Conservation (phyloP, 2,888 invertebrate genomes). For the Cryptops parisi region DNA sequence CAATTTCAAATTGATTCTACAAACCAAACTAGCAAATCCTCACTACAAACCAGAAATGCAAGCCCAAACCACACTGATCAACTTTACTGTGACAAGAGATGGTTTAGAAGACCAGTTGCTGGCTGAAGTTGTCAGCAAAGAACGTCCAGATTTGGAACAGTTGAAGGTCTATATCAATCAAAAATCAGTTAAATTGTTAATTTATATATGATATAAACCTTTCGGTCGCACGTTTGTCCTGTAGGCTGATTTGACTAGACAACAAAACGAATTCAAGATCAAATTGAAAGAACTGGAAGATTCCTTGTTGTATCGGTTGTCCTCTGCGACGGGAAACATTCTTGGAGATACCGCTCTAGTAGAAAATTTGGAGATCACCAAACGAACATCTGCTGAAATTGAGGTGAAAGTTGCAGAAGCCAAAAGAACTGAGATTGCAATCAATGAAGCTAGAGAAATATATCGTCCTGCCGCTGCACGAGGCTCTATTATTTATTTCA, state of each 20-base stretch:
- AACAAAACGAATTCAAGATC: slow-evolving; percentile 95
- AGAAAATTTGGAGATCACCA: slow-evolving; percentile 91
- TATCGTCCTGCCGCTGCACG: slow-evolving; percentile 83
- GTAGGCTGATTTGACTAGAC: slow-evolving; percentile 76
- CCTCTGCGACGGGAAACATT: slow-evolving; percentile 85
- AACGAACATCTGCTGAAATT: slow-evolving; percentile 89
- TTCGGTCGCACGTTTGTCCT: not conserved
- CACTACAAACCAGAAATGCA: slow-evolving; percentile 99
- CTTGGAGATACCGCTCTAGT: slow-evolving; percentile 87
- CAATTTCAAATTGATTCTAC: slow-evolving; percentile 70
- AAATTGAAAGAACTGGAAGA: slow-evolving; percentile 85
- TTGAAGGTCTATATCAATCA: slow-evolving; percentile 46
- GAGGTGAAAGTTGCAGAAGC: slow-evolving; percentile 85
- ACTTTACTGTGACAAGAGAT: slow-evolving; percentile 92
- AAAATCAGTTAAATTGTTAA: not conserved
- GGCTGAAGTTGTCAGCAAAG: slow-evolving; percentile 93
- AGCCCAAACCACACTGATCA: slow-evolving; percentile 90
- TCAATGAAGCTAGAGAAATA: slow-evolving; percentile 83
- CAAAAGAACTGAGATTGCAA: slow-evolving; percentile 76
- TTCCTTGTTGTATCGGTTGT: slow-evolving; percentile 72
- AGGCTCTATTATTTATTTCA: slow-evolving; percentile 86
- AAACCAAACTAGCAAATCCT: slow-evolving; percentile 91
- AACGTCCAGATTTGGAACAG: slow-evolving; percentile 88
- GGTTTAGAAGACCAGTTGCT: slow-evolving; percentile 90
- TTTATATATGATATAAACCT: not conserved